Evolutionary conservation across 1,140 invertebrate genomes (phyloP), one percentile per base, ranked within the genome.

Genomic region (Rhysida immarginata): DNA sequence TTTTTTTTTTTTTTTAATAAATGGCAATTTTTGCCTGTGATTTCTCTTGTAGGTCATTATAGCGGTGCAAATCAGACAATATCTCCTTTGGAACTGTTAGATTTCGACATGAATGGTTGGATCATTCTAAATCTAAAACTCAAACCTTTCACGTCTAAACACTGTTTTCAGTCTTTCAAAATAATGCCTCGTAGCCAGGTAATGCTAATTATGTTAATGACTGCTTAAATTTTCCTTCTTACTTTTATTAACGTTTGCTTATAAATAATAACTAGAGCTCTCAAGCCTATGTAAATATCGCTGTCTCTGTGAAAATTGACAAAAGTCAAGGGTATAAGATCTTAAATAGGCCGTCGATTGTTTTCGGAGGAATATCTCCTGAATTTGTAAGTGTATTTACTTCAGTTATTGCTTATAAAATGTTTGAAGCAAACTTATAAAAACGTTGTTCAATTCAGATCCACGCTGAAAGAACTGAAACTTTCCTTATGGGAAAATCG

Each of bases 321-420:
- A 57, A 60, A 20, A 65, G 69, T 57, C 64, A 62, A 54, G 35
- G 59, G 55, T 52, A 68, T 61, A 62, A 48, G 52, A 58, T 78
- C 16, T 43, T 76, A 14, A 68, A 76, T 41, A 74, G 72, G 21
- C 75, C 77, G 0, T 75, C 70, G n/a, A 74, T 83, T 52, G 75
- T 81, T 8, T 83, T 75, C 60, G 82, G 85, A 0, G 84, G 82
- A 35, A 85, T 90, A 50, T 75, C 74, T 57, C 72, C 77, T 1
- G 63, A 76, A 2, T 88, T 88, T 63, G 76, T 82, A 63, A 72
- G 74, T 70, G 18, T 46, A 35, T 35, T 35, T 35, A 35, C 5
- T 35, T 35, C 5, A 8, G 5, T 35, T 16, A 46, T 20, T 35
- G 16, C 5, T 5, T 8, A 8, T 35, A 35, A 35, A 35, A 8